These are phyloP conservation scores for Cosmorhoe ocellata DNA, from an alignment of 2,888 invertebrate genomes.

Conservation along the genomic window DNA sequence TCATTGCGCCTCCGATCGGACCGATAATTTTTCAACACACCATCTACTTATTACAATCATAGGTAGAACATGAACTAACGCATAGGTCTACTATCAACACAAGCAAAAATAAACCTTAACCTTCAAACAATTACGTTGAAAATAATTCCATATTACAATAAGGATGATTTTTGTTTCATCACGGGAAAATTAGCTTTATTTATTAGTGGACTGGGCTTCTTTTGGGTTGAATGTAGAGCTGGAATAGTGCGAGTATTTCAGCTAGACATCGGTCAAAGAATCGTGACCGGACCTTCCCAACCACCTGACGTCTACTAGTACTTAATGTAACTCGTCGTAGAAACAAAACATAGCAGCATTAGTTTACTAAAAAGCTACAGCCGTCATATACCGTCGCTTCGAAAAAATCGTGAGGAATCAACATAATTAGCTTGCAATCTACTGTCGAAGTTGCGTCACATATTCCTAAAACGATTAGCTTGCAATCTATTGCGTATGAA, in stretches of 20 bases:
- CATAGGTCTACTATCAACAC: constrained; percentile 55
- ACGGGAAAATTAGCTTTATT: constrained; percentile 34
- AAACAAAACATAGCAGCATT: constrained; percentile 56
- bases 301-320: constrained; percentile 77
- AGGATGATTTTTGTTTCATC: constrained; percentile 19
- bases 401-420: too few relatives aligned
- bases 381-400: not conserved
- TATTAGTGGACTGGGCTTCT: constrained; percentile 25
- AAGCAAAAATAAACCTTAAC: constrained; percentile 39
- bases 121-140: constrained; percentile 12
- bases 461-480: too few relatives aligned
- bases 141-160: constrained; percentile 25
- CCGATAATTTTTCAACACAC: constrained; percentile 83
- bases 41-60: constrained; percentile 82
- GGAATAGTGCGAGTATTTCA: constrained; percentile 54
- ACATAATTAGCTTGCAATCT: too few relatives aligned
- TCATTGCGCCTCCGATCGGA: constrained; percentile 79
- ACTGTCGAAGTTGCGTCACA: too few relatives aligned
- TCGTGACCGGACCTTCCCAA: constrained; percentile 78
- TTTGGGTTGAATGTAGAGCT: constrained; percentile 35
- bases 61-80: constrained; percentile 78
- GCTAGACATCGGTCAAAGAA: constrained; percentile 78
- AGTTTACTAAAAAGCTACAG: not conserved
- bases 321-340: constrained; percentile 65
- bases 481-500: too few relatives aligned